Percentiles rank a stretch among this genome's conserved stretches.
Evolutionary conservation across 2,888 invertebrate species (phyloP).

Genomic region (Hypsopygia costalis): DNA sequence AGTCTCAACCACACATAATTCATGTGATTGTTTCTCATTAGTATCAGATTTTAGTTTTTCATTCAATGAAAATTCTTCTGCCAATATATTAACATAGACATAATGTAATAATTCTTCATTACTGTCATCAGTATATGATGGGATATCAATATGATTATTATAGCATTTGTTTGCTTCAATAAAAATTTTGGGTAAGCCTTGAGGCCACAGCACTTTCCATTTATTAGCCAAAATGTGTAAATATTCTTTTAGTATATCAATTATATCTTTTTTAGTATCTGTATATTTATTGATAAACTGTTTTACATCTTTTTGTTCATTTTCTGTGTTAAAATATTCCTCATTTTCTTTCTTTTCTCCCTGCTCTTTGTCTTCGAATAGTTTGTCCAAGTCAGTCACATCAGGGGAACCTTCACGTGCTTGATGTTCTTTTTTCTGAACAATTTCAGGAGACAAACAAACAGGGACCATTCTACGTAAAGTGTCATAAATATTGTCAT

Average conservation of each 20-base stretch:
- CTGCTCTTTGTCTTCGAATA: slow-evolving; percentile 76
- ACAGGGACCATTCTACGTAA: slow-evolving; percentile 84
- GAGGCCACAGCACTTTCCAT: slow-evolving; percentile 85
- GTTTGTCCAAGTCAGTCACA: slow-evolving; percentile 81
- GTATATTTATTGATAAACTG: slow-evolving; percentile 82
- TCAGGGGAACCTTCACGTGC: slow-evolving; percentile 81
- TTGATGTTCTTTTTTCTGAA: slow-evolving; percentile 60
- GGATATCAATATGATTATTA: slow-evolving; percentile 64
- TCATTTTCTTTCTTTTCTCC: slow-evolving; percentile 31
- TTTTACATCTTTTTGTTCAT: slow-evolving; percentile 83
- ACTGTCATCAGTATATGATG: slow-evolving; percentile 55
- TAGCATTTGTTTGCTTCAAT: slow-evolving; percentile 81
- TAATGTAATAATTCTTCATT: slow-evolving; percentile 53
- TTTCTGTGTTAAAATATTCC: slow-evolving; percentile 84
- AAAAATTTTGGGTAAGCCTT: slow-evolving; percentile 78
- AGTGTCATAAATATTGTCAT: slow-evolving; percentile 84
- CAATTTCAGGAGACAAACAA: slow-evolving; percentile 69
- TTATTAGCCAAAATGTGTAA: slow-evolving; percentile 79
- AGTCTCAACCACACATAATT: slow-evolving; percentile 53
- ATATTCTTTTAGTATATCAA: slow-evolving; percentile 82
- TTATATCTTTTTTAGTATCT: slow-evolving; percentile 77
- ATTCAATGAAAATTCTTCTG: slow-evolving; percentile 64
- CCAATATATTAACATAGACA: slow-evolving; percentile 54
- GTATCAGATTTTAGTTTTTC: slow-evolving; percentile 42
- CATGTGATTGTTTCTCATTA: slow-evolving; percentile 46